Evolutionary conservation across 2,797 vertebrate species (phyloP), one percentile per base, ranked within the genome.

Genomic region (Spinus olivaceus): DNA sequence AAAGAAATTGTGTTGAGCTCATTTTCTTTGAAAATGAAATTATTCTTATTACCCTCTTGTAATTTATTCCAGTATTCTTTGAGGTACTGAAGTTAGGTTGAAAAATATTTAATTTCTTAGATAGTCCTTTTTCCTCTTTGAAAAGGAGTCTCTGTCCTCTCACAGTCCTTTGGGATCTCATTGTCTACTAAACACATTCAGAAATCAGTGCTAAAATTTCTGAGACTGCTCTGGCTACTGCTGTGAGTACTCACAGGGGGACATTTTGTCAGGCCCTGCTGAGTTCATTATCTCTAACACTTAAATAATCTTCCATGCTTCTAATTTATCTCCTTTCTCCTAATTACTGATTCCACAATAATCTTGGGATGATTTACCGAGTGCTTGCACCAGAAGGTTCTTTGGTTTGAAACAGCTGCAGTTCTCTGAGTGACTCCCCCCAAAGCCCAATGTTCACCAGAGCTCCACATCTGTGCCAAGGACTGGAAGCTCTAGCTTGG

Each of bases 401-500:
- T 67, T 72, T 33, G 15, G 21, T 54, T 66, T 74, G 51, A 46
- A 70, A 50, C 2, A 78, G 32, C 18, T 92, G 21, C 12, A 30
- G 35, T 18, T 82, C 24, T 35, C 10, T 39, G 22, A 53, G 24
- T 28, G 30, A 37, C 35, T 76, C 7, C 4, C 10, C 6, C 2
- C 20, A 23, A 61, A 65, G 17, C 14, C 21, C 5, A 60, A 10
- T 25, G 17, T 5, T 76, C 59, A 49, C 5, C 16, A 44, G 49
- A 30, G 14, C 32, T 60, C 41, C 64, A 10, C 22, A n/a, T 16
- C 27, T n/a, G 0, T 27, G 24, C 1, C 21, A 10, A 0, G 4
- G 9, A 28, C 7, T 73, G 47, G 47, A 37, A 90, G 27, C 21
- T 86, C 32, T 17, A 27, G 18, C 19, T 21, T 47, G 42, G 35